Conservation (phyloP, 2,888 invertebrate genomes). For the Fragum sueziense region DNA sequence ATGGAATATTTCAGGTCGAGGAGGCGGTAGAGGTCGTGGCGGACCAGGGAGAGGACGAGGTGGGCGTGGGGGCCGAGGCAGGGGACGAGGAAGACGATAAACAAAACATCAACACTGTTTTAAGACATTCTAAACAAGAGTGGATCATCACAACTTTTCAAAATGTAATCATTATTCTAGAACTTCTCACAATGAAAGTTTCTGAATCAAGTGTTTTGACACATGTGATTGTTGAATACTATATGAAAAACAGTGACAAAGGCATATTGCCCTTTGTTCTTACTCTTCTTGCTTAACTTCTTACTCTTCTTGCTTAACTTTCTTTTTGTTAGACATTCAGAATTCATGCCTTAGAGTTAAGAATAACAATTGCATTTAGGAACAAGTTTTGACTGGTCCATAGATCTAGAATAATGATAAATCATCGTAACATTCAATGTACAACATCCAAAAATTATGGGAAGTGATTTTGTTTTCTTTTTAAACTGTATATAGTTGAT, state of each 20-base stretch:
- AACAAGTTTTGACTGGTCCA: too few relatives aligned
- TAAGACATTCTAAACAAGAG: neutral
- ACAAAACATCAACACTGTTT: neutral
- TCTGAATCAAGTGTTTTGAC: too few relatives aligned
- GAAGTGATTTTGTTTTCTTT: neutral
- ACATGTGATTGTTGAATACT: too few relatives aligned
- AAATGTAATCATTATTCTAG: neutral
- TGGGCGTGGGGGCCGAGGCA: conserved; percentile 69
- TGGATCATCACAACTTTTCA: neutral
- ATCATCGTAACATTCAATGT: neutral
- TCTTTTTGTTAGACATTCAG: too few relatives aligned
- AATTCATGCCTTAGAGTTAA: too few relatives aligned
- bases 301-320: too few relatives aligned
- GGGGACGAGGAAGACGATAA: conserved; percentile 71
- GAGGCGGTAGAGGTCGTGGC: conserved; percentile 71
- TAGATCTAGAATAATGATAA: too few relatives aligned
- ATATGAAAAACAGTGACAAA: too few relatives aligned
- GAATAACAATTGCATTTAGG: too few relatives aligned
- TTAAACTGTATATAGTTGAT: neutral
- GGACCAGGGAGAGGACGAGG: conserved; percentile 70
- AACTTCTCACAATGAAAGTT: too few relatives aligned
- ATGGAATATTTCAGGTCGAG: conserved; percentile 63
- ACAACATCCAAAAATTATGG: neutral
- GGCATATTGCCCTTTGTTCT: too few relatives aligned
- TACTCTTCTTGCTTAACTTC: too few relatives aligned